Percentiles rank a stretch among this genome's conserved stretches.
Conservation (phyloP, 1,140 invertebrate genomes). For the Cydia strobilella region DNA sequence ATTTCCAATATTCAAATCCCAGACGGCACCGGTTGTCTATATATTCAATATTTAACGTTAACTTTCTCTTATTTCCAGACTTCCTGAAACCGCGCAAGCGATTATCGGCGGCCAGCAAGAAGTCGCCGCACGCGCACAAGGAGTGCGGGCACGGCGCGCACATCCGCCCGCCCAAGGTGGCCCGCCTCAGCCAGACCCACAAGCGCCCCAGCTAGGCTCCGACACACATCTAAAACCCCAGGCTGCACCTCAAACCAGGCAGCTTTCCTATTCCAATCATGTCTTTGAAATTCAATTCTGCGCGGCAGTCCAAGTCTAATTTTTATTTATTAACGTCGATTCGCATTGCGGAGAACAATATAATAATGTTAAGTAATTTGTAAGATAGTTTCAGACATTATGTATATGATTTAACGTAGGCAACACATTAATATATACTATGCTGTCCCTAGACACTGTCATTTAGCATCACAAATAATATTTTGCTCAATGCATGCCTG, state of each 20-base stretch:
- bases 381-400: constrained; percentile 67
- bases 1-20: background rate
- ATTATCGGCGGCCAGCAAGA: constrained; percentile 65
- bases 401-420: constrained; percentile 33
- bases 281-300: constrained; percentile 18
- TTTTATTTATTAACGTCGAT: constrained; percentile 68
- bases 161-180: constrained; percentile 72
- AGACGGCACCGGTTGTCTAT: background rate
- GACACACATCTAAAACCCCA: constrained; percentile 34
- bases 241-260: constrained; percentile 16
- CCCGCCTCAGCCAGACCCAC: constrained; percentile 63
- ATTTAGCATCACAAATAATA: constrained; percentile 58
- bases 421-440: constrained; percentile 37
- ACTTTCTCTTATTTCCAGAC: constrained; percentile 62
- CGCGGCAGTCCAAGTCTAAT: constrained; percentile 63
- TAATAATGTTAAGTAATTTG: constrained; percentile 76
- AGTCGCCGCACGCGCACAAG: constrained; percentile 69
- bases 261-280: constrained; percentile 25
- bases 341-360: constrained; percentile 59
- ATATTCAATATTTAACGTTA: background rate
- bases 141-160: constrained; percentile 67
- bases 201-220: constrained; percentile 69
- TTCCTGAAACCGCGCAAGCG: constrained; percentile 76
- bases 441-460: constrained; percentile 46
- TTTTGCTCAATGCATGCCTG: constrained; percentile 52